Conservation (phyloP, 2,797 vertebrate species). For the Sorex maritimensis region DNA sequence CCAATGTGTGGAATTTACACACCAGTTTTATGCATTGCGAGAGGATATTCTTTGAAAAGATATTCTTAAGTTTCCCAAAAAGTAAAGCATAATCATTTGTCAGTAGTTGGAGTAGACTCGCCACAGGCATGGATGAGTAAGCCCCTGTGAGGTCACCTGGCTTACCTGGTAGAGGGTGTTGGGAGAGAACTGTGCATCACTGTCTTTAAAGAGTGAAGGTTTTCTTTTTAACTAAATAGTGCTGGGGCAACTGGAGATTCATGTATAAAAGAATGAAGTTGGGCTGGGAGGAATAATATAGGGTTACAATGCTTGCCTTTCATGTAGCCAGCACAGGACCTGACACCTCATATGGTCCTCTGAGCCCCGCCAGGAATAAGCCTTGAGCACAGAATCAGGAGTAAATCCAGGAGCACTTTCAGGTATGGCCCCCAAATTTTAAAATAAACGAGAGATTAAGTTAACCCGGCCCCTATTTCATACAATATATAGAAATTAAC, state of each 20-base stretch:
- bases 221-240: background rate
- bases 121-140: background rate
- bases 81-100: background rate
- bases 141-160: background rate
- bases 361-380: too few relatives aligned
- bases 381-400: too few relatives aligned
- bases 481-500: conserved; percentile 14
- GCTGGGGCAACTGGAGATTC: background rate
- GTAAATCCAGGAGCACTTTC: too few relatives aligned
- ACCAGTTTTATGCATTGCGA: background rate
- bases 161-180: background rate
- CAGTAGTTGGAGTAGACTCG: background rate
- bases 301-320: too few relatives aligned
- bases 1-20: background rate
- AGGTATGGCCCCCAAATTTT: too few relatives aligned
- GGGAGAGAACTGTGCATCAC: background rate
- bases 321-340: too few relatives aligned
- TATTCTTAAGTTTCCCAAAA: background rate
- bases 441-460: too few relatives aligned
- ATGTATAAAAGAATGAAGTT: background rate
- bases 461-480: background rate
- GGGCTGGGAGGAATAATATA: too few relatives aligned
- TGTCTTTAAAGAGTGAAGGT: conserved; percentile 5
- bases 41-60: conserved; percentile 1
- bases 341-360: too few relatives aligned